Conservation (phyloP, 30 jellyfish, hydroid and myxozoan species). For the Chironex yamaguchii region DNA sequence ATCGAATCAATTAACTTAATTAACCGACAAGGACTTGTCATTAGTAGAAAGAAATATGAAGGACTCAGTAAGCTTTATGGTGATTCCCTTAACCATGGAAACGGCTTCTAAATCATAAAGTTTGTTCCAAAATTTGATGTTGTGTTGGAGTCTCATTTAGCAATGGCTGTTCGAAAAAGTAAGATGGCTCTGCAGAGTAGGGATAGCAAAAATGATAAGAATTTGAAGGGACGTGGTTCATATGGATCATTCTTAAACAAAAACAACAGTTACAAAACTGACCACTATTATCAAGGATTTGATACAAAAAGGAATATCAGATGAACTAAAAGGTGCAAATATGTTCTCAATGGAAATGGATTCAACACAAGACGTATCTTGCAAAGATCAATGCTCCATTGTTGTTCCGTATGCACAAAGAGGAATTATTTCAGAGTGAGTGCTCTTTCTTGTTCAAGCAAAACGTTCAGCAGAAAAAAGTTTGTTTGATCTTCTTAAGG, state of each 20-base stretch:
- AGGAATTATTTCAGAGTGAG: background rate
- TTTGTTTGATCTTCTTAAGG: background rate
- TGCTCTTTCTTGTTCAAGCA: background rate
- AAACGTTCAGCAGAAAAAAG: background rate
- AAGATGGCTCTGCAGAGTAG: no score
- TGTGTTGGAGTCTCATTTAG: no score
- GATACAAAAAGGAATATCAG: slow-evolving; percentile 10
- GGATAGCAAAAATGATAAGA: no score
- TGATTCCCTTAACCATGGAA: slow-evolving; percentile 30
- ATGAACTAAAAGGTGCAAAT: background rate
- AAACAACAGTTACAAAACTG: slow-evolving; percentile 20
- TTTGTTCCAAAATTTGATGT: no score
- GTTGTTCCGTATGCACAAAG: no score
- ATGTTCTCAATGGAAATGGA: no score
- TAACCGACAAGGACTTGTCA: slow-evolving; percentile 32
- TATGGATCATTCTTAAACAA: slow-evolving; percentile 25
- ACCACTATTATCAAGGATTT: background rate
- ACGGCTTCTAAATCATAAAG: slow-evolving; percentile 1
- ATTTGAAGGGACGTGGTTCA: slow-evolving; percentile 51
- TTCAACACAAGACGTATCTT: no score
- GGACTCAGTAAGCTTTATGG: slow-evolving; percentile 3
- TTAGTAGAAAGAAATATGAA: slow-evolving; percentile 38
- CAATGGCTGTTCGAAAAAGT: no score
- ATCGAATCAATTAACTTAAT: slow-evolving; percentile 15
- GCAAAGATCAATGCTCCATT: no score